A percentile compares a stretch with the other conserved stretches of the same genome.
Evolutionary conservation across 2,113 vertebrate genomes (phyloP).

Genomic region (Sinocyclocheilus maitianheensis): DNA sequence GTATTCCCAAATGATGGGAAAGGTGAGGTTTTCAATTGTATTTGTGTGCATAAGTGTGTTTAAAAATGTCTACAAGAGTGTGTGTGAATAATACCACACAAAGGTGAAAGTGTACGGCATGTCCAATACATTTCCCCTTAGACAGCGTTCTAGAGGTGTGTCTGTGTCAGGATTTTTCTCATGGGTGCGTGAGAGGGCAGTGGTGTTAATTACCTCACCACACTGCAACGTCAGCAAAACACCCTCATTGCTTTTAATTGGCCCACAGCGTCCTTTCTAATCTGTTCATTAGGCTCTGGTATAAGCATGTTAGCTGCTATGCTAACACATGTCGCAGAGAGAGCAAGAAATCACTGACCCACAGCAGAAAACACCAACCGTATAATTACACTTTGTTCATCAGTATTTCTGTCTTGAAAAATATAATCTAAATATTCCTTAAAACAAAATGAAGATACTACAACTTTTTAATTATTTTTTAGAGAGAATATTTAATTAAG

Average conservation of each 20-base stretch:
- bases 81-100: neutral
- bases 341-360: conserved; percentile 13
- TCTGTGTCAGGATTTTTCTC: conserved; percentile 36
- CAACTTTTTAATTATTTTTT: neutral
- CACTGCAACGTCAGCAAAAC: conserved; percentile 74
- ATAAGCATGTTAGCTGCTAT: neutral
- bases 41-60: neutral
- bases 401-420: neutral
- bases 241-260: conserved; percentile 75
- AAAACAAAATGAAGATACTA: neutral
- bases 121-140: conserved; percentile 20
- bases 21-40: neutral
- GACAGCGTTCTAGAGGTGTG: conserved; percentile 28
- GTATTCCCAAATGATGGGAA: neutral
- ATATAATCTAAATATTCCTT: too few species aligned
- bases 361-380: neutral
- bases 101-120: neutral
- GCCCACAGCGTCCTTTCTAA: conserved; percentile 67
- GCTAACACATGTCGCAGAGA: conserved; percentile 31
- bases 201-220: conserved; percentile 77
- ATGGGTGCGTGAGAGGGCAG: conserved; percentile 62
- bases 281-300: conserved; percentile 62
- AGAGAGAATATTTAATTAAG: neutral
- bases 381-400: neutral
- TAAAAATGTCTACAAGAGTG: neutral